A percentile compares a stretch with the other conserved stretches of the same genome.
Evolutionary conservation across 2,113 vertebrate genomes (phyloP).

Genomic region (Phrynocephalus versicolor): DNA sequence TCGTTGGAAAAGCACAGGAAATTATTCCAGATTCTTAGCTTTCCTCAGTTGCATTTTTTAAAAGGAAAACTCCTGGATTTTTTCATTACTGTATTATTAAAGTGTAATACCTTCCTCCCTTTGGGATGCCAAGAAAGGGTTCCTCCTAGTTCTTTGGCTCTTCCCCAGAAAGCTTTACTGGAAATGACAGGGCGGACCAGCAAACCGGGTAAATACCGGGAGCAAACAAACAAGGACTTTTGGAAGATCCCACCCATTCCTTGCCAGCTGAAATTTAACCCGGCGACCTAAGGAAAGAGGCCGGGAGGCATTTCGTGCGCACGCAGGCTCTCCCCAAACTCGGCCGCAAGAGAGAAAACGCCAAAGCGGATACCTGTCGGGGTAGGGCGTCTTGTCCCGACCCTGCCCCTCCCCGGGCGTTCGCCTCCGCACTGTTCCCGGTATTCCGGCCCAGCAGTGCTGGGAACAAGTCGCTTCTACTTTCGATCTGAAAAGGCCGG

Average conservation of each 20-base stretch:
- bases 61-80: no score
- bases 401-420: background rate
- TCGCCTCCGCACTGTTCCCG: background rate
- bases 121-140: no score
- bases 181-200: background rate
- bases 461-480: slow-evolving; percentile 28
- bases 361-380: background rate
- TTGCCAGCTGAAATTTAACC: background rate
- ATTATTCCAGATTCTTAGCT: no score
- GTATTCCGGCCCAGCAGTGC: background rate
- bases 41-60: no score
- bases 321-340: background rate
- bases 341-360: background rate
- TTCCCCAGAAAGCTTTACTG: background rate
- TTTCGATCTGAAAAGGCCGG: slow-evolving; percentile 56
- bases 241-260: rapidly evolving
- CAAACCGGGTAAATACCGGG: background rate
- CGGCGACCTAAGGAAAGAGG: background rate
- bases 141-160: no score
- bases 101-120: no score
- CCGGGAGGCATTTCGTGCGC: no score
- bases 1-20: no score
- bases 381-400: background rate
- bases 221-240: background rate
- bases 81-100: no score